Base-by-base conservation (phyloP, 2,797 vertebrate genomes). In the Argyrosomus regius region DNA sequence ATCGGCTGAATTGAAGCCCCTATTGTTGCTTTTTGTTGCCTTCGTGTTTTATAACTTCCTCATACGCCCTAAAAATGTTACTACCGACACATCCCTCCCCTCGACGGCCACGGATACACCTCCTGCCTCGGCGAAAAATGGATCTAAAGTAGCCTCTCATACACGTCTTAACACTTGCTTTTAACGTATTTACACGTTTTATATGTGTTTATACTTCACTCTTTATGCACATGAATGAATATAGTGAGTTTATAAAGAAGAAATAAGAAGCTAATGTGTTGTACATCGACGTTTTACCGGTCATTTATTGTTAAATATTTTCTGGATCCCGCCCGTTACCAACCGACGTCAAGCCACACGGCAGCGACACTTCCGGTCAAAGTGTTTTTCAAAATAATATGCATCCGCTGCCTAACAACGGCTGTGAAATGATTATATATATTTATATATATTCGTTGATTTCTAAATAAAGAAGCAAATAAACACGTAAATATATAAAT, bases 31-130 rank as follows among this genome's bases (percentile, higher is more conserved):
- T 57, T 49, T 4, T 35, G 35, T 35, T 35, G 35, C 3, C 12
- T 2, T 16, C 6, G 79, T 56, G 16, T 69, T 2, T 20, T 20
- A 9, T 7, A 79, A 91, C 91, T 94, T 94, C 93, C 93, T 92
- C 39, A 91, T 82, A 90, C 93, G 91, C 93, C 92, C 87, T 79
- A 14, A 3, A 49, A 26, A 63, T 31, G 4, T 35, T 12, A 0
- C 20, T 12, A 18, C 3, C 3, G 16, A 3, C 4, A 45, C 26
- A 73, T 39, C 60, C 89, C 89, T 72, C 81, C 84, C 75, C 61
- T 56, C 52, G 1, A 12, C 13, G 3, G 3, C 46, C 56, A 26
- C 46, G 64, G 83, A 41, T 61, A 35, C 85, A 43, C 77, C 70
- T 73, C 67, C 67, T 28, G 6, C 3, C 6, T 31, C 4, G 3